Percentiles rank a stretch among this genome's conserved stretches.
phyloP scores from a whole-genome alignment of 2,888 invertebrate species.

The Ectobius pallidus region DNA sequence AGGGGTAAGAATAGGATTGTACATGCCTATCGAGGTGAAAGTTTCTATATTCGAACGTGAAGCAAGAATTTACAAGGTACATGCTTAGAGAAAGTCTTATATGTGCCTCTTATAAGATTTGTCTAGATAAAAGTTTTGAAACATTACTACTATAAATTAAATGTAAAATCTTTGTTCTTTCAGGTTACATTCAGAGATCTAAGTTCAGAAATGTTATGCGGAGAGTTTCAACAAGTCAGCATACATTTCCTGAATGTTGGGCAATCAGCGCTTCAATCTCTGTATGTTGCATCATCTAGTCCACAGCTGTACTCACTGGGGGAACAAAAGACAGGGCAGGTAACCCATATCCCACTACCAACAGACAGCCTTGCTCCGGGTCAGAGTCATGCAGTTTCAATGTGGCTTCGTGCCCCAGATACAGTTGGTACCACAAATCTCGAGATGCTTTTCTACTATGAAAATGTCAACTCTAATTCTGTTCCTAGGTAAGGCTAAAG shows the following conservation, averaged over 20 bases:
- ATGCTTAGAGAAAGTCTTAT: too few relatives aligned
- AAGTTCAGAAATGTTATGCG: constrained; percentile 69
- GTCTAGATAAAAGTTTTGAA: too few relatives aligned
- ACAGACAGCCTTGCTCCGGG: constrained; percentile 58
- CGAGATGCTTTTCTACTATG: constrained; percentile 77
- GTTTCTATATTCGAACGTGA: too few relatives aligned
- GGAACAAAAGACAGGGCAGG: neutral
- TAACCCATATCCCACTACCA: constrained; percentile 18
- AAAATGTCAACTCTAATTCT: constrained; percentile 54
- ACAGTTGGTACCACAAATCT: constrained; percentile 66
- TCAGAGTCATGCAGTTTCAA: constrained; percentile 58
- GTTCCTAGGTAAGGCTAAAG: constrained; percentile 51
- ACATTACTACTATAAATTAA: too few relatives aligned
- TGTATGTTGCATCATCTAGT: constrained; percentile 71
- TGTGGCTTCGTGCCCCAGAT: constrained; percentile 75
- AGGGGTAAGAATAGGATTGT: too few relatives aligned
- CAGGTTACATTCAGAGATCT: constrained; percentile 75
- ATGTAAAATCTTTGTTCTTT: too few relatives aligned
- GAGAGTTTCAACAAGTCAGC: constrained; percentile 72
- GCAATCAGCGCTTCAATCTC: constrained; percentile 65
- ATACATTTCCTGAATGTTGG: constrained; percentile 75
- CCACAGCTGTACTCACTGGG: constrained; percentile 69
- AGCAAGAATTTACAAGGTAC: too few relatives aligned
- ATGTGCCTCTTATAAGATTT: too few relatives aligned
- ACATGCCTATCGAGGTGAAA: too few relatives aligned